Percentiles rank a stretch among this genome's conserved stretches.
phyloP scores from a whole-genome alignment of 2,797 vertebrate genomes.

The Etheostoma perlongum region DNA sequence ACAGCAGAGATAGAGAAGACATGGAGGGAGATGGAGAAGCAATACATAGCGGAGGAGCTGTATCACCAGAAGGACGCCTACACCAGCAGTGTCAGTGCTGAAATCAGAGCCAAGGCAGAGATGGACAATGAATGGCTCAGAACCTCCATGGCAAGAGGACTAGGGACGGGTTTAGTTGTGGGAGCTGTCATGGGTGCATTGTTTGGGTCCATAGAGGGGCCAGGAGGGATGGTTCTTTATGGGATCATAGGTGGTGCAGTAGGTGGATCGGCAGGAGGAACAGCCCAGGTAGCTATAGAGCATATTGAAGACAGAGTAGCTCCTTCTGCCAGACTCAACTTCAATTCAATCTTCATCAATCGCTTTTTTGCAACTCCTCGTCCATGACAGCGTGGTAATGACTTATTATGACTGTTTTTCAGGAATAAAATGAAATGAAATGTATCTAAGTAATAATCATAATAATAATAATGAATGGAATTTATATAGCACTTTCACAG shows the following conservation, averaged over 20 bases:
- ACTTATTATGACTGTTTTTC: background rate
- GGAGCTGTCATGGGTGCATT: constrained; percentile 80
- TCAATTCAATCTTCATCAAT: constrained; percentile 85
- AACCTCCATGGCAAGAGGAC: constrained; percentile 76
- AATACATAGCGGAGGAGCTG: constrained; percentile 73
- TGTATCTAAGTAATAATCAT: no score
- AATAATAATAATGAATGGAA: no score
- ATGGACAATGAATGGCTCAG: constrained; percentile 82
- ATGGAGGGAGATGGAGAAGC: constrained; percentile 73
- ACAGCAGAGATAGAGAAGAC: constrained; percentile 67
- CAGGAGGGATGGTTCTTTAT: constrained; percentile 79
- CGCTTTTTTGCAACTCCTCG: constrained; percentile 78
- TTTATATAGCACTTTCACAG: no score
- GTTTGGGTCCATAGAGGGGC: constrained; percentile 80
- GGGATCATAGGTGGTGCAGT: constrained; percentile 80
- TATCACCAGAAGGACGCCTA: constrained; percentile 71
- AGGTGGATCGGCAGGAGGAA: constrained; percentile 80
- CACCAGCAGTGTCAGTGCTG: constrained; percentile 50
- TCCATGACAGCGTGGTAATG: background rate
- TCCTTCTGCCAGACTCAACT: constrained; percentile 76
- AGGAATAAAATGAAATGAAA: background rate
- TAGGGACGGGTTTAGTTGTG: constrained; percentile 73
- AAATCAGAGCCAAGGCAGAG: constrained; percentile 80
- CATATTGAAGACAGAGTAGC: constrained; percentile 80
- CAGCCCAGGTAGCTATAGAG: constrained; percentile 82